These are phyloP conservation scores for Unio pictorum DNA, from an alignment of 2,888 invertebrate genomes.

Conservation along the genomic window DNA sequence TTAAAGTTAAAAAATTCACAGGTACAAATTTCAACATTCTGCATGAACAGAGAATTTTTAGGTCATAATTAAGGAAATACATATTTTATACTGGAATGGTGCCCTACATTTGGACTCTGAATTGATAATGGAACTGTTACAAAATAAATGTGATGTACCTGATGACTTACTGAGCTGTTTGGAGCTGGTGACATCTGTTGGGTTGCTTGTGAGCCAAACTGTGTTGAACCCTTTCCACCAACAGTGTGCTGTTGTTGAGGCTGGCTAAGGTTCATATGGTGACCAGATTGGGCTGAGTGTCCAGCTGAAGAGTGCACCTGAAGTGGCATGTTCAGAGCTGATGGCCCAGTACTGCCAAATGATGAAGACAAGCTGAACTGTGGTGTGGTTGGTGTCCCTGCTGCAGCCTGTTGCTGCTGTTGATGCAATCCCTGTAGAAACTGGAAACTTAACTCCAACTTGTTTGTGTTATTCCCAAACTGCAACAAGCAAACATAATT, in stretches of 20 bases:
- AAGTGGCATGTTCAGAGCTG: constrained; percentile 47
- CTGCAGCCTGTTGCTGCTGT: constrained; percentile 55
- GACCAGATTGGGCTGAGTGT: too few relatives aligned
- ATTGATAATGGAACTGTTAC: too few relatives aligned
- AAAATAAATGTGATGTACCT: constrained; percentile 18
- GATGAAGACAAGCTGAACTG: too few relatives aligned
- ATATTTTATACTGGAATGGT: too few relatives aligned
- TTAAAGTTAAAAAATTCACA: too few relatives aligned
- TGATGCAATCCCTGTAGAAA: constrained; percentile 58
- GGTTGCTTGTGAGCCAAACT: constrained; percentile 36
- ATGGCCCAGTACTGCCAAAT: background rate
- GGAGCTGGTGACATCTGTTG: constrained; percentile 23
- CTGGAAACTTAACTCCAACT: constrained; percentile 40
- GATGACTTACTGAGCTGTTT: constrained; percentile 48
- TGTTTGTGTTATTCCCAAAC: constrained; percentile 24
- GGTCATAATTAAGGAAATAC: too few relatives aligned
- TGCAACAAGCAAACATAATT: background rate
- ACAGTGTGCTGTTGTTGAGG: constrained; percentile 20
- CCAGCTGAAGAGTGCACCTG: constrained; percentile 17
- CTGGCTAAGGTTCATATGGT: too few relatives aligned
- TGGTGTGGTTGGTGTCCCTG: constrained; percentile 4
- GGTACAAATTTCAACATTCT: too few relatives aligned
- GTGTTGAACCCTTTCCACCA: constrained; percentile 37
- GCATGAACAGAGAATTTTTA: too few relatives aligned
- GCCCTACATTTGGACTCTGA: too few relatives aligned